A percentile compares a stretch with the other conserved stretches of the same genome.
Evolutionary conservation across 2,113 vertebrate genomes (phyloP).

Genomic region (Pristiophorus japonicus): DNA sequence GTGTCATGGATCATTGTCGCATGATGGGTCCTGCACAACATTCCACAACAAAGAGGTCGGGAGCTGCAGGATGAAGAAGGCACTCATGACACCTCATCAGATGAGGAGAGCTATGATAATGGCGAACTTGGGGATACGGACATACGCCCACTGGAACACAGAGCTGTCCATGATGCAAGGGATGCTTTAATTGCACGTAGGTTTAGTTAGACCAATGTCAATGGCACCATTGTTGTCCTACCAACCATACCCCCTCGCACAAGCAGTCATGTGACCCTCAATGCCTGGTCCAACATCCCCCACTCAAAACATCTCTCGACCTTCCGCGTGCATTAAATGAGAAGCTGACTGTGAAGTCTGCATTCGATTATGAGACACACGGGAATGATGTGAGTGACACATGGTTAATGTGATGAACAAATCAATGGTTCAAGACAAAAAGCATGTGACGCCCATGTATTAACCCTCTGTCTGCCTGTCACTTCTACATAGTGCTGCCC

Average conservation of each 20-base stretch:
- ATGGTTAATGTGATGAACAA: not conserved
- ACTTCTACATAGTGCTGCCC: not conserved
- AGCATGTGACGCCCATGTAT: not conserved
- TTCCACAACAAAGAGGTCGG: no score
- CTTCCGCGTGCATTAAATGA: not conserved
- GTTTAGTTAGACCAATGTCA: no score
- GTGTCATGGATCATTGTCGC: not conserved
- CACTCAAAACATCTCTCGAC: not conserved
- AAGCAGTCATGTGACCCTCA: not conserved
- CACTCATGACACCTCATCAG: no score
- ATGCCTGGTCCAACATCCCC: not conserved
- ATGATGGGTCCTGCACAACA: not conserved
- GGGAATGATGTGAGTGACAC: not conserved
- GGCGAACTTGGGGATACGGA: no score
- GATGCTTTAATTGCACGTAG: no score
- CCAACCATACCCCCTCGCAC: no score
- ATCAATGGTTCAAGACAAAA: not conserved
- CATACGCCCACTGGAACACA: no score
- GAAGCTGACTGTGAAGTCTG: not conserved
- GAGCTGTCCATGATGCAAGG: no score
- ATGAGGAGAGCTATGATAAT: no score
- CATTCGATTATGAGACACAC: not conserved
- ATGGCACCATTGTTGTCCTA: no score
- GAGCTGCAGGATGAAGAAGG: no score
- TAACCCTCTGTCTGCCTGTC: not conserved